Evolutionary conservation across 2,797 vertebrate species (phyloP).

Genomic region (Buceros bicornis): DNA sequence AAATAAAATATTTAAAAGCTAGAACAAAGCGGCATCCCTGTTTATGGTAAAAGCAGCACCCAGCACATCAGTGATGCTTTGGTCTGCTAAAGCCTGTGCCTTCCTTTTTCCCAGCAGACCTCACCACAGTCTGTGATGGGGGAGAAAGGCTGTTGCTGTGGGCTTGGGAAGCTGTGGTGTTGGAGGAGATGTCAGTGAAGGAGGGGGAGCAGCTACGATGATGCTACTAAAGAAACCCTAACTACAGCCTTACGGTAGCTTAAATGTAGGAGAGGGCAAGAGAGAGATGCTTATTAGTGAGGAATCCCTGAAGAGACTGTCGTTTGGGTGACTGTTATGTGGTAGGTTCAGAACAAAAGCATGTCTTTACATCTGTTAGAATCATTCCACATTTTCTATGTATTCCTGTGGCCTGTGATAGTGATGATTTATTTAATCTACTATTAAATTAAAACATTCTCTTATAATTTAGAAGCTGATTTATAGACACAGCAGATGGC

Average conservation of each 20-base stretch:
- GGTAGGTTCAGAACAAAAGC: neutral
- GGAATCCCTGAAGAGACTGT: neutral
- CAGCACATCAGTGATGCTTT: neutral
- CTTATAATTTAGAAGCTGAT: conserved; percentile 46
- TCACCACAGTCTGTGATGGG: neutral
- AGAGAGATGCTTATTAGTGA: neutral
- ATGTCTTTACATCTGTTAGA: neutral
- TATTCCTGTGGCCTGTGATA: neutral
- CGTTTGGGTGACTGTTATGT: neutral
- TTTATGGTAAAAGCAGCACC: neutral
- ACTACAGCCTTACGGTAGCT: neutral
- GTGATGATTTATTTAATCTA: conserved; percentile 65
- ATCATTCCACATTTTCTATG: neutral
- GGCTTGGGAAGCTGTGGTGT: neutral
- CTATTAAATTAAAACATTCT: conserved; percentile 53
- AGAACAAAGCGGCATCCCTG: conserved; percentile 50
- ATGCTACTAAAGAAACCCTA: neutral
- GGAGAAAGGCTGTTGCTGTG: neutral
- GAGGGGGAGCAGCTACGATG: neutral
- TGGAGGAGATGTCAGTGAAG: neutral
- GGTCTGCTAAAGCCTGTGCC: neutral
- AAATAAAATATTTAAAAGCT: conserved; percentile 50
- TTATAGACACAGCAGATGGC: conserved; percentile 68
- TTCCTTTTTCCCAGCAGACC: neutral
- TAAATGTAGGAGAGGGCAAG: neutral